phyloP scores from a whole-genome alignment of 2,888 invertebrate species.

The Dryobotodes eremita region DNA sequence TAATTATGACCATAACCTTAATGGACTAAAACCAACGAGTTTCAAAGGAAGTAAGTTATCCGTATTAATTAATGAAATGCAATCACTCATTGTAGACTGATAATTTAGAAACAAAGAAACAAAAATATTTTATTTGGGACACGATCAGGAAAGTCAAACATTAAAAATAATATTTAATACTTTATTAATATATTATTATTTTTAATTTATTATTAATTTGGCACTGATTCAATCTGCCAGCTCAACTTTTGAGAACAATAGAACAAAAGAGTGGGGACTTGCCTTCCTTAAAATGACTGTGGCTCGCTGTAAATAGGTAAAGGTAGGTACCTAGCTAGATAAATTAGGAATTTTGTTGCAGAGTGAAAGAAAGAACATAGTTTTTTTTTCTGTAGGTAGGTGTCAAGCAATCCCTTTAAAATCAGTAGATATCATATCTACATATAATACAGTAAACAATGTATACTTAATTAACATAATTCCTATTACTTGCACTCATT shows the following conservation, averaged over 20 bases:
- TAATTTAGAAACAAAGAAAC: too few species aligned
- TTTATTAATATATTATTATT: too few species aligned
- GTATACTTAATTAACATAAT: not conserved
- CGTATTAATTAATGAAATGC: not conserved
- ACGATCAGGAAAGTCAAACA: too few species aligned
- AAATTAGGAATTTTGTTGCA: too few species aligned
- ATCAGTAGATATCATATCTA: not conserved
- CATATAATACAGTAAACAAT: not conserved
- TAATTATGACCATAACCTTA: not conserved
- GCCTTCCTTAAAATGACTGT: not conserved
- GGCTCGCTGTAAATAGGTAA: not conserved
- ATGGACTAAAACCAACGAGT: not conserved
- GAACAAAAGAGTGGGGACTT: slow-evolving; percentile 7
- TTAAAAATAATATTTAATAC: too few species aligned
- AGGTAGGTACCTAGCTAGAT: too few species aligned
- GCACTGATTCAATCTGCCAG: not conserved
- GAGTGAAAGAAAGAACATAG: not conserved
- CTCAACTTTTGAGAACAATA: slow-evolving; percentile 7
- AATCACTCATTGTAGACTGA: not conserved
- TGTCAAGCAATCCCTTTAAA: not conserved
- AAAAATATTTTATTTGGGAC: too few species aligned
- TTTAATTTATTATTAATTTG: too few species aligned
- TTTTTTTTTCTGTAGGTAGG: too few species aligned
- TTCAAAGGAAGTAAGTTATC: not conserved
- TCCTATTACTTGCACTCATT: not conserved